phyloP scores from a whole-genome alignment of 30 jellyfish, hydroid and myxozoan species.

The Hydractinia echinata region DNA sequence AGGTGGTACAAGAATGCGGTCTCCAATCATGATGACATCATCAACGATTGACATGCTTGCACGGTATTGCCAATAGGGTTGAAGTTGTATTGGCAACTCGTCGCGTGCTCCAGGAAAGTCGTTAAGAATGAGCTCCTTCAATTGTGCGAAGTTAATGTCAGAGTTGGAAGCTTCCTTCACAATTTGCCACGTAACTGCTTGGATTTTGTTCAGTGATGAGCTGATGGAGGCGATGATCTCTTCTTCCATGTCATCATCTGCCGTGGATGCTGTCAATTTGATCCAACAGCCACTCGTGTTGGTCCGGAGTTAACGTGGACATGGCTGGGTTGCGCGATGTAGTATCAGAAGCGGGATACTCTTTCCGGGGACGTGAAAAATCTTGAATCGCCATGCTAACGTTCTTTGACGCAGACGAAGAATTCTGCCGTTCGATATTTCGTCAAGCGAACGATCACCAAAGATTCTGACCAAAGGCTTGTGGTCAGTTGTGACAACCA shows the following conservation, averaged over 20 bases:
- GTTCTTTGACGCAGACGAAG: constrained; percentile 23
- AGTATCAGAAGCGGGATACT: constrained; percentile 29
- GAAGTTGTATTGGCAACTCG: constrained; percentile 8
- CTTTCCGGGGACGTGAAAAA: constrained; percentile 19
- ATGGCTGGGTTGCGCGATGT: constrained; percentile 36
- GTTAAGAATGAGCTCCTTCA: not conserved
- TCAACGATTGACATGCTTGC: constrained; percentile 14
- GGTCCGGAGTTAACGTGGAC: not conserved
- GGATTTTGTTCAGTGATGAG: not conserved
- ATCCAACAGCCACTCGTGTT: not conserved
- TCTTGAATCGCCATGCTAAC: constrained; percentile 24
- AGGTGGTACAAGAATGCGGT: constrained; percentile 19
- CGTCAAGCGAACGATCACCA: constrained; percentile 35
- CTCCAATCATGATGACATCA: constrained; percentile 9
- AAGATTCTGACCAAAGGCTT: constrained; percentile 35
- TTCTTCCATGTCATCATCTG: constrained; percentile 12
- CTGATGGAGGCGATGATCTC: constrained; percentile 27
- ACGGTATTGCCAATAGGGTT: constrained; percentile 7
- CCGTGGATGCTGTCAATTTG: not conserved
- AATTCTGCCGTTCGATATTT: constrained; percentile 18
- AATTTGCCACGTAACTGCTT: constrained; percentile 33
- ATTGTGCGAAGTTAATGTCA: no score
- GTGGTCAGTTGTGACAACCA: constrained; percentile 28
- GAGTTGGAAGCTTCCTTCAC: constrained; percentile 28
- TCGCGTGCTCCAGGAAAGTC: constrained; percentile 10